Percentiles rank a stretch among this genome's conserved stretches.
These are phyloP conservation scores for Drosophila parthenogenetica DNA, from an alignment of 2,888 invertebrate species.

Conservation along the genomic window DNA sequence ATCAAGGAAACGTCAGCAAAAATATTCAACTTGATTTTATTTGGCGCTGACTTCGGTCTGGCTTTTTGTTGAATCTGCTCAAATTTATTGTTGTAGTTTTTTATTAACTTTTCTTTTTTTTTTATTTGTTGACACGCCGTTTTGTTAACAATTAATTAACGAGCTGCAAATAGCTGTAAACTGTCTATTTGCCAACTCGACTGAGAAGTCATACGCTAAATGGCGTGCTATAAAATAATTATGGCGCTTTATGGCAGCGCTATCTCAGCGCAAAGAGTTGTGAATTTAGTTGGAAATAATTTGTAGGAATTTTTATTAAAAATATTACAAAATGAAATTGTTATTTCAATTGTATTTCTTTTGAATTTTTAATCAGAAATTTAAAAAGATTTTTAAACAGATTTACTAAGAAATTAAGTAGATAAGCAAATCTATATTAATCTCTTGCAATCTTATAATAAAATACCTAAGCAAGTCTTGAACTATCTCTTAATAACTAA, in stretches of 20 bases:
- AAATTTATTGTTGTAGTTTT: slow-evolving; percentile 4
- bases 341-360: too few species aligned
- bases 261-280: background rate
- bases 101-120: slow-evolving; percentile 18
- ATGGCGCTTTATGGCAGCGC: slow-evolving; percentile 35
- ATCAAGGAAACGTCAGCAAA: slow-evolving; percentile 51
- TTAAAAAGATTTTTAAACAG: too few species aligned
- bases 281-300: too few species aligned
- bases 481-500: too few species aligned
- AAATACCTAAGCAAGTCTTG: too few species aligned
- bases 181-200: slow-evolving; percentile 51
- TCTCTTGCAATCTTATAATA: too few species aligned
- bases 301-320: too few species aligned
- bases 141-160: slow-evolving; percentile 72
- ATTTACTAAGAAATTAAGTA: too few species aligned
- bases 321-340: too few species aligned
- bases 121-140: slow-evolving; percentile 52
- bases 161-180: slow-evolving; percentile 29
- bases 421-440: too few species aligned
- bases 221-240: slow-evolving; percentile 60
- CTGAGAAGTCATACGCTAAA: slow-evolving; percentile 46
- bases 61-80: background rate
- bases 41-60: slow-evolving; percentile 44
- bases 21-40: slow-evolving; percentile 32
- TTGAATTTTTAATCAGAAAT: too few species aligned